Conservation (phyloP, 1,140 invertebrate genomes). For the Elymnias hypermnestra region DNA sequence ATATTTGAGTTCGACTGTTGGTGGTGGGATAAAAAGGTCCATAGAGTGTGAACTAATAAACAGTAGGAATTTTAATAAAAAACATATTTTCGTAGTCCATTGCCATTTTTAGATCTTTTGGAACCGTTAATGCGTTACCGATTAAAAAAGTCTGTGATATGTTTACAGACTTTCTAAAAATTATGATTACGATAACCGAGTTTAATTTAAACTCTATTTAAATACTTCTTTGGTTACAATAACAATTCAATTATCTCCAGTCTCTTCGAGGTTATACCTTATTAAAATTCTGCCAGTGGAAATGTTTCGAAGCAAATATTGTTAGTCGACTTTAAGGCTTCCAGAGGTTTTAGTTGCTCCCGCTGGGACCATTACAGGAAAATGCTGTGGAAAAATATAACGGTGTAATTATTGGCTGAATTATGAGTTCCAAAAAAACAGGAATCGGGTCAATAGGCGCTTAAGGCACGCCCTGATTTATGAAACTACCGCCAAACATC, state of each 20-base stretch:
- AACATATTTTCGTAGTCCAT: no score
- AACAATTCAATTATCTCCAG: conserved; percentile 19
- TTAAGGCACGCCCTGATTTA: conserved; percentile 43
- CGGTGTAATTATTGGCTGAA: conserved; percentile 36
- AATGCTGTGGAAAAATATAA: conserved; percentile 31
- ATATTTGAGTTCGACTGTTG: no score
- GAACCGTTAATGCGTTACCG: no score
- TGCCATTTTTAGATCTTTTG: no score
- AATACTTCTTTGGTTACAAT: conserved; percentile 10
- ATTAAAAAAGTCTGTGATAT: no score
- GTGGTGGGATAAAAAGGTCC: no score
- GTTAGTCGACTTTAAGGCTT: conserved; percentile 24
- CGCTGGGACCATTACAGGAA: conserved; percentile 14
- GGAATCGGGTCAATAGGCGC: conserved; percentile 46
- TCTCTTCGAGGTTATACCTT: conserved; percentile 13
- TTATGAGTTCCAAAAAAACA: conserved; percentile 36
- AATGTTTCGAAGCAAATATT: conserved; percentile 31
- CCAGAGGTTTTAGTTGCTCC: conserved; percentile 12
- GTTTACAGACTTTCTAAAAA: no score
- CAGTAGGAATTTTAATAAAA: no score
- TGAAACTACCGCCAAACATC: conserved; percentile 21
- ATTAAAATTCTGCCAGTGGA: conserved; percentile 29
- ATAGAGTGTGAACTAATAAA: no score
- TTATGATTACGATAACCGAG: no score
- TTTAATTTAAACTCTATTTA: no score